Evolutionary conservation across 35 echinoderm and acorn worm species (phyloP), one percentile per base, ranked within the genome.

Genomic region (Acanthaster planci): DNA sequence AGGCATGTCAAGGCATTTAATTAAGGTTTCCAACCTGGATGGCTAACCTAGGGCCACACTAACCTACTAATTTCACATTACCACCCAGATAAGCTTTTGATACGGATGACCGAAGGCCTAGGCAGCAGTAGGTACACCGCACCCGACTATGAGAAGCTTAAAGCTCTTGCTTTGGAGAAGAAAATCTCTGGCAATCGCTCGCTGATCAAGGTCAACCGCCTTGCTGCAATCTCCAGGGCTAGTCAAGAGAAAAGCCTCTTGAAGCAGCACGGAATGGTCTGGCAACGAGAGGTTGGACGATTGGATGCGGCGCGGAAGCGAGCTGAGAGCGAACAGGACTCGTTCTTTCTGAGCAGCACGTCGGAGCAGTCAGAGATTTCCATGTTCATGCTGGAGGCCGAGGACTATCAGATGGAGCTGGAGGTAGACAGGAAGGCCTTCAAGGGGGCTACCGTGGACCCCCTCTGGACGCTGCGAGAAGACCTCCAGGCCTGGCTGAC

Each of bases 341-440:
- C 67, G 30, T 54, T 82, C 31, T 87, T 98, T 44, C 88, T 91
- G 14, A 47, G 82, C 42, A 81, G 85, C 18, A 83, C 86, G 16
- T 88, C 92, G 10, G 95, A 98, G 78, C 60, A 76, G 17, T 94
- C 92, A 1, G 60, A 77, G 47, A 89, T 98, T 17, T 81, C 91
- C 15, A 91, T 93, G 91, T 98, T 98, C 52, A 98, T 98, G 95
- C 81, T 98, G 39, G 92, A 90, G 31, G 88, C 83, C 16, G 92
- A 98, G 55, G 95, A 98, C 39, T 88, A 88, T 30, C 39, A 81
- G 30, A 42, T 94, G 17, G 68, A 92, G 36, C 21, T 86, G 5
- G 55, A 64, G 0, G 82, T 76, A 22, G 80, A 94, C 36, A 75
- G 67, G 37, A 79, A 94, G 67, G 84, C 91, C 22, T 94, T 99